Conservation (phyloP, 2,113 vertebrate species). For the Tragelaphus imberbis region DNA sequence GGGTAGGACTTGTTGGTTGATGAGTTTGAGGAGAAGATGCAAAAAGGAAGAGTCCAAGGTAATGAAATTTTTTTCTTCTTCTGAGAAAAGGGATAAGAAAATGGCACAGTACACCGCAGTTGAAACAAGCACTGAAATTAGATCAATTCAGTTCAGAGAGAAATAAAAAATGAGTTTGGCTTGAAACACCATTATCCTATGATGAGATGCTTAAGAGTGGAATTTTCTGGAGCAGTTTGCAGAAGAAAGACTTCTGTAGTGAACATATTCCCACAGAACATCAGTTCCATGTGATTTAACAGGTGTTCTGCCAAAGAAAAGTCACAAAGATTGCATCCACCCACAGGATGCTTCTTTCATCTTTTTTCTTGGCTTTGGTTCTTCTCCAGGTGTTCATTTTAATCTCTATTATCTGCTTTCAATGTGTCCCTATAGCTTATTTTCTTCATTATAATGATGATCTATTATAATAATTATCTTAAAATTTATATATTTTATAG, state of each 20-base stretch:
- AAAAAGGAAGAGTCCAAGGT: neutral
- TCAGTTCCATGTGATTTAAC: neutral
- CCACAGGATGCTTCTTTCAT: neutral
- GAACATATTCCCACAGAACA: neutral
- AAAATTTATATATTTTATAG: neutral
- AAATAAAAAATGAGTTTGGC: neutral
- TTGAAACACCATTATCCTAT: neutral
- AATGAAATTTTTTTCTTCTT: neutral
- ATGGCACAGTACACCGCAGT: neutral
- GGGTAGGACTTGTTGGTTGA: neutral
- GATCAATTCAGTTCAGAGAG: neutral
- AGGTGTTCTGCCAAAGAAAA: neutral
- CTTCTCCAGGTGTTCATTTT: neutral
- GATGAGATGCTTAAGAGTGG: neutral
- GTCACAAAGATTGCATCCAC: neutral
- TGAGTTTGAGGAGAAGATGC: neutral
- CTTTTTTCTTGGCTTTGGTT: neutral
- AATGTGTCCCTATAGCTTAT: neutral
- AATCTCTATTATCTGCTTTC: neutral
- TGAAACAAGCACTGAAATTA: neutral
- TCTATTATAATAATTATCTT: neutral
- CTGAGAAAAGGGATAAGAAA: neutral
- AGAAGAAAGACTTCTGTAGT: neutral
- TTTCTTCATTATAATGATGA: neutral
- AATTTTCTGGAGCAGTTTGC: neutral